Evolutionary conservation across 2,113 vertebrate species (phyloP), one percentile per base, ranked within the genome.

Genomic region (Phoenicopterus ruber): DNA sequence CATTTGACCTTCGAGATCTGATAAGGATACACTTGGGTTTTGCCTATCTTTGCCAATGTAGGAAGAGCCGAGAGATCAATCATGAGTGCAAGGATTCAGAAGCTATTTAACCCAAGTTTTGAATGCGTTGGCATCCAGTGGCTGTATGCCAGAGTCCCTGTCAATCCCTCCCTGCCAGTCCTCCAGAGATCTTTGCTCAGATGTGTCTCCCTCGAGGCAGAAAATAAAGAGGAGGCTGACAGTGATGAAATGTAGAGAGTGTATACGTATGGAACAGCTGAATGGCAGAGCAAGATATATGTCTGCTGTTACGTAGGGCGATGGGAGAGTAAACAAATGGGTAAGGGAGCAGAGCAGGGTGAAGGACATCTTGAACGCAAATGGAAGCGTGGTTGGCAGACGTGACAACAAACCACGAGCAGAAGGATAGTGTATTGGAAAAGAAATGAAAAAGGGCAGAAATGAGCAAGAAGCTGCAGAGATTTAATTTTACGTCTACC

Each of bases 291-390:
- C 17, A 81, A 94, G 85, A 89, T 89, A 54, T 66, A 86, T 94
- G 24, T 52, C 92, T 63, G 63, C 58, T 73, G 21, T 89, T 85
- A 69, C 0, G 2, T 52, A 32, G 80, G 95, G 92, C 69, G 52
- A 94, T 63, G 54, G 49, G 44, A 62, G 65, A 92, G 70, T 87
- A 92, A 97, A 82, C 24, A 94, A 86, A 94, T 77, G 80, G 28
- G 82, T 69, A 66, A 83, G 52, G 58, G 90, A 93, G n/a, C 32
- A 94, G 80, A 92, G n/a, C 36, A 77, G 34, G 42, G n/a, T 83
- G 81, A 97, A 66, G 65, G 81, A 58, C 87, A 10, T 85, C 50
- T 49, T 93, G 82, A 69, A 88, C 65, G 57, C 25, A 62, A 83
- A 88, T 12, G 54, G 58, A 84, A 86, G 18, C 0, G 0, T 25